These are phyloP conservation scores for Silurus aristotelis DNA, from an alignment of 2,797 vertebrate genomes.

Conservation along the genomic window DNA sequence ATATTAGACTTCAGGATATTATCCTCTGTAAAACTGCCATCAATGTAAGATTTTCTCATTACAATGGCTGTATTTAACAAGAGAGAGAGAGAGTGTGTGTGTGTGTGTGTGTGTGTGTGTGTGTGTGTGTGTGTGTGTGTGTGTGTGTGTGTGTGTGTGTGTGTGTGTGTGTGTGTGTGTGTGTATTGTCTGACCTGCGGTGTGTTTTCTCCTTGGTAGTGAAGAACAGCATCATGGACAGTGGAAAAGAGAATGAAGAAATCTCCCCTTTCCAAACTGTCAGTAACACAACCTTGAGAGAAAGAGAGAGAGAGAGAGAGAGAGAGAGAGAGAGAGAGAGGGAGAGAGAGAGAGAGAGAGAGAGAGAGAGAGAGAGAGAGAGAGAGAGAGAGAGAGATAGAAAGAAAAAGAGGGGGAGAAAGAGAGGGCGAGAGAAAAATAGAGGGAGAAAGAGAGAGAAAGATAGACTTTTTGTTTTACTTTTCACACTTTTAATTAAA, in stretches of 20 bases:
- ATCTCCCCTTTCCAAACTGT: slow-evolving; percentile 80
- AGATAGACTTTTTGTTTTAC: too few relatives aligned
- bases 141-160: slow-evolving; percentile 8
- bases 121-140: too few relatives aligned
- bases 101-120: too few relatives aligned
- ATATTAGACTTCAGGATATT: neutral
- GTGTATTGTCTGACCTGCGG: slow-evolving; percentile 46
- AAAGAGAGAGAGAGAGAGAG: neutral
- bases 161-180: neutral
- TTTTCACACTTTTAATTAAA: too few relatives aligned
- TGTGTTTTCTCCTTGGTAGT: slow-evolving; percentile 57
- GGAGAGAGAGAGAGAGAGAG: too few relatives aligned
- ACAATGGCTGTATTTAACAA: slow-evolving; percentile 6
- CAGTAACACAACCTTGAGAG: slow-evolving; percentile 71
- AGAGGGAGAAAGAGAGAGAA: too few relatives aligned
- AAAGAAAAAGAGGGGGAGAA: too few relatives aligned
- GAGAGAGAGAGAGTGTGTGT: too few relatives aligned
- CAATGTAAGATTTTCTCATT: slow-evolving; percentile 13
- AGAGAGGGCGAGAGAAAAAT: too few relatives aligned
- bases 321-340: neutral
- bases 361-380: slow-evolving; percentile 12
- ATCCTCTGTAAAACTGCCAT: neutral
- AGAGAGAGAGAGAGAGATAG: neutral
- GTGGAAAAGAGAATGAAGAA: slow-evolving; percentile 88
- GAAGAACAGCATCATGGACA: slow-evolving; percentile 80